Evolutionary conservation across 2,113 vertebrate species (phyloP).

Genomic region (Eonycteris spelaea): DNA sequence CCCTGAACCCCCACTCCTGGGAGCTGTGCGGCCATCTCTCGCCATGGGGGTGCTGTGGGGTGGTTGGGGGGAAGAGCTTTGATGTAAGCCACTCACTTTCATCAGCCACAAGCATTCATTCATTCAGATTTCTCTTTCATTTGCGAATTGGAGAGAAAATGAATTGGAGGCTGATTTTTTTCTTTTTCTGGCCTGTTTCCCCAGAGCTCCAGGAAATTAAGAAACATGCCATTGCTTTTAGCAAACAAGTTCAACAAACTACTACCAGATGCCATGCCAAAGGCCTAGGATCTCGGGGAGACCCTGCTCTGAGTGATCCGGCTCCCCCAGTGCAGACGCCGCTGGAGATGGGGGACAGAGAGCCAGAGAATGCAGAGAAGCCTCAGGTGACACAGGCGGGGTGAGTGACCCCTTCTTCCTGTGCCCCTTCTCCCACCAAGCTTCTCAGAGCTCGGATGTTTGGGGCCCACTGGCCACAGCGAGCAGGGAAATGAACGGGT

Average conservation of each 20-base stretch:
- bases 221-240: slow-evolving; percentile 46
- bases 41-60: background rate
- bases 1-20: background rate
- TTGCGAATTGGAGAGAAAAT: slow-evolving; percentile 39
- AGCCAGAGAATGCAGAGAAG: slow-evolving; percentile 55
- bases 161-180: slow-evolving; percentile 53
- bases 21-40: background rate
- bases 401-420: slow-evolving; percentile 71
- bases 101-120: background rate
- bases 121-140: slow-evolving; percentile 18
- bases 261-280: background rate
- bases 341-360: background rate
- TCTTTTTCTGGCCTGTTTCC: slow-evolving; percentile 45
- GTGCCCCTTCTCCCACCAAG: slow-evolving; percentile 41
- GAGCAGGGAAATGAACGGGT: slow-evolving; percentile 35
- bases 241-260: slow-evolving; percentile 48
- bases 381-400: slow-evolving; percentile 50
- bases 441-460: slow-evolving; percentile 59
- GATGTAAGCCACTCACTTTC: slow-evolving; percentile 36
- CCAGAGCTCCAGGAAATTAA: slow-evolving; percentile 63
- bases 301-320: background rate
- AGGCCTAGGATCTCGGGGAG: background rate
- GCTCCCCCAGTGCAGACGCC: background rate
- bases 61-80: background rate
- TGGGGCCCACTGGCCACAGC: slow-evolving; percentile 67